Percentiles rank a stretch among this genome's conserved stretches.
Conservation (phyloP, 2,797 vertebrate genomes). For the Sebastes goodei region DNA sequence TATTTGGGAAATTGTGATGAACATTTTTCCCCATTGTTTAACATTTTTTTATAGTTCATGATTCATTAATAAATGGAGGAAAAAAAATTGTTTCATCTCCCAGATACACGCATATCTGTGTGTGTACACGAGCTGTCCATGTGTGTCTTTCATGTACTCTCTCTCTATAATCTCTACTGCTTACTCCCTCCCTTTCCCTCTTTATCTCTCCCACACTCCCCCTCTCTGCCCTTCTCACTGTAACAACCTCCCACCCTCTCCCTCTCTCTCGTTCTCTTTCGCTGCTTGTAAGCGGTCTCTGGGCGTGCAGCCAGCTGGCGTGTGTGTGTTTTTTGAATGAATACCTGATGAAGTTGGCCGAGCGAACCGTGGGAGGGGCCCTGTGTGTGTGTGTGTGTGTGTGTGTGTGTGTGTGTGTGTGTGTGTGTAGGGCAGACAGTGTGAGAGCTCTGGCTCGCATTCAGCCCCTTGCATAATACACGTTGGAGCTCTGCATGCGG, state of each 20-base stretch:
- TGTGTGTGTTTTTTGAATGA: conserved; percentile 89
- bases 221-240: conserved; percentile 69
- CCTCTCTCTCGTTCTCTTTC: conserved; percentile 57
- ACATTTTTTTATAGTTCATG: neutral
- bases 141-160: conserved; percentile 46
- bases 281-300: conserved; percentile 73
- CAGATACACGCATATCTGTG: neutral
- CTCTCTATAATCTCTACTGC: conserved; percentile 48
- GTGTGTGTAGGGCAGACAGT: conserved; percentile 51
- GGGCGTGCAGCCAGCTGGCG: conserved; percentile 83
- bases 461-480: conserved; percentile 85
- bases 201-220: conserved; percentile 57
- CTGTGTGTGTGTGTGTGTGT: conserved; percentile 35
- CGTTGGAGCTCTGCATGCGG: conserved; percentile 82
- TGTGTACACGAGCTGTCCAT: conserved; percentile 36
- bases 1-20: neutral
- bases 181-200: conserved; percentile 40
- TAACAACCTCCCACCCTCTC: conserved; percentile 61
- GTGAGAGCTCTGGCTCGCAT: conserved; percentile 80
- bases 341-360: conserved; percentile 92
- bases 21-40: neutral
- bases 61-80: neutral
- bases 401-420: conserved; percentile 18
- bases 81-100: neutral
- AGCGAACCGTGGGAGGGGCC: conserved; percentile 73